phyloP scores from a whole-genome alignment of 2,113 vertebrate genomes.

The Stigmatopora argus region DNA sequence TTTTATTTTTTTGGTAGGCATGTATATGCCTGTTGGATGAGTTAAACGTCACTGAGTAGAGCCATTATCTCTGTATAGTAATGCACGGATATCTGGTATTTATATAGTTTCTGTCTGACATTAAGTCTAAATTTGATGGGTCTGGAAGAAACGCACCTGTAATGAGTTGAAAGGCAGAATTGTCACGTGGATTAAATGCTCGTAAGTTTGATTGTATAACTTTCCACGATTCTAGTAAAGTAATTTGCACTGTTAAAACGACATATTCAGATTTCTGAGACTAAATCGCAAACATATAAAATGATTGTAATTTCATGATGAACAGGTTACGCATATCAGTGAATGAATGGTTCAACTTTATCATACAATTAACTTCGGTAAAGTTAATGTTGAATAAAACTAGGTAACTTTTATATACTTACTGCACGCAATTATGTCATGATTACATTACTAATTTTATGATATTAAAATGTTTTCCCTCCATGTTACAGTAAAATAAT shows the following conservation, averaged over 20 bases:
- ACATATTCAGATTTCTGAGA: background rate
- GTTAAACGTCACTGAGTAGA: background rate
- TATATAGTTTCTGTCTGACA: background rate
- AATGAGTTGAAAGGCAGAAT: background rate
- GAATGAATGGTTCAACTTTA: background rate
- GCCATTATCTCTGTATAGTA: background rate
- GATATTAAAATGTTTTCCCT: background rate
- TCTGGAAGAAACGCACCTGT: no score
- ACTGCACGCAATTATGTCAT: background rate
- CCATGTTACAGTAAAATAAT: background rate
- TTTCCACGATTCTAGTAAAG: background rate
- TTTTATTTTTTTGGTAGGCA: background rate
- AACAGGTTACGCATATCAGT: background rate
- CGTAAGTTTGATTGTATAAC: background rate
- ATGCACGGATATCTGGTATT: background rate
- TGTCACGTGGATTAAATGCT: background rate
- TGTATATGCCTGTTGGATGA: conserved; percentile 6
- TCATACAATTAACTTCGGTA: background rate
- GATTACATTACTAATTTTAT: background rate
- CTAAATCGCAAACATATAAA: background rate
- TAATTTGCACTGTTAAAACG: background rate
- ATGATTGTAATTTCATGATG: background rate
- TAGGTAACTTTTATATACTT: background rate
- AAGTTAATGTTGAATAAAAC: background rate
- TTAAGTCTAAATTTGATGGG: background rate